Percentiles rank a stretch among this genome's conserved stretches.
phyloP scores from a whole-genome alignment of 2,888 invertebrate genomes.

The Calameuta idolon region DNA sequence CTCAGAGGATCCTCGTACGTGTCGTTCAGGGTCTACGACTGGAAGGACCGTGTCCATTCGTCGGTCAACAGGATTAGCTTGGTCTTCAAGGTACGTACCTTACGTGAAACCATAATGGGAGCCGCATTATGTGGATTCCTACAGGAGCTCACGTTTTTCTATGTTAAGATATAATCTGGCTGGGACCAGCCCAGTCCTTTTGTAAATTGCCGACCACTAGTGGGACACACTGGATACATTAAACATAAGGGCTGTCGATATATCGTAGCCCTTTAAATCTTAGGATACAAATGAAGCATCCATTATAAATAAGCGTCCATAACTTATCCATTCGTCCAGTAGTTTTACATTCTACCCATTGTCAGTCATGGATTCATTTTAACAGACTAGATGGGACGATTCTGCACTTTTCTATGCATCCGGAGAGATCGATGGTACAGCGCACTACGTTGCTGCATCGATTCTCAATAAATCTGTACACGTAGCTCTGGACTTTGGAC shows the following conservation, averaged over 20 bases:
- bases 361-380: not conserved
- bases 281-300: not conserved
- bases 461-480: constrained; percentile 86
- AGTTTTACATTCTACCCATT: not conserved
- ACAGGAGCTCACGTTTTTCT: not conserved
- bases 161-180: not conserved
- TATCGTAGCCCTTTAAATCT: not conserved
- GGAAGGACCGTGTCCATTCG: constrained; percentile 91
- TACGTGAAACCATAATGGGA: constrained; percentile 6
- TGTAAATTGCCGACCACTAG: not conserved
- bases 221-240: not conserved
- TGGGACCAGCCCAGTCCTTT: not conserved
- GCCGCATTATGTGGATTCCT: not conserved
- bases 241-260: not conserved
- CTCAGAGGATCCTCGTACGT: constrained; percentile 92
- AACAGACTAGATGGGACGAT: constrained; percentile 88
- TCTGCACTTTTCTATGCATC: constrained; percentile 94
- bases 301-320: not conserved
- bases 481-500: constrained; percentile 88
- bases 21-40: constrained; percentile 91
- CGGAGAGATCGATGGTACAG: constrained; percentile 87
- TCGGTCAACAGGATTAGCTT: constrained; percentile 88
- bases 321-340: not conserved
- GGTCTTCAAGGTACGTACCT: constrained; percentile 79
- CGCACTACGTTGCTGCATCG: constrained; percentile 91